Base-by-base conservation (phyloP, 2,113 vertebrate species). In the Malurus melanocephalus region DNA sequence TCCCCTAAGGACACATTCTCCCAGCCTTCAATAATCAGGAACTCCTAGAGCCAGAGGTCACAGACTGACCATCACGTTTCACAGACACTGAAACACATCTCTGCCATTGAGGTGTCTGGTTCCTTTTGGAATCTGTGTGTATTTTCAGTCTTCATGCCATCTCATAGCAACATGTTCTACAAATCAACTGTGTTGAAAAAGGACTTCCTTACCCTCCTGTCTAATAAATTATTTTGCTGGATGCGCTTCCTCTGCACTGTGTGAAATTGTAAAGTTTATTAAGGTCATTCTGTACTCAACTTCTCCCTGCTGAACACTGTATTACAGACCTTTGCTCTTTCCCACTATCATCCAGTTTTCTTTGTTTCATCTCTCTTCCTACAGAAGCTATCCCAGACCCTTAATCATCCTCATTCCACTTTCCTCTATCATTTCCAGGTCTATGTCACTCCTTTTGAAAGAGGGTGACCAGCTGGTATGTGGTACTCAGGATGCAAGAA, bases 131-230 rank as follows among this genome's bases (percentile, higher is more conserved):
- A 92, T 93, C 85, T 60, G 57, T 84, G 66, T 93, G 26, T 93
- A 52, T 89, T 94, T 94, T 94, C 89, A 87, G 89, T 66, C 81
- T 81, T 68, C 85, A 85, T 87, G 89, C 35, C 71, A 94, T 92
- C 91, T 92, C 46, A 0, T 92, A 94, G 94, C 91, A 95, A 93
- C 87, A 52, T 27, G 66, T 78, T 90, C 85, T 87, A 80, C 87
- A 90, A 92, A 92, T 84, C 74, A 87, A 28, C 53, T 45, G 57
- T 79, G 81, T 85, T 92, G 81, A 94, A 93, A 95, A 90, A 89
- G 71, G 49, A 75, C 62, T 94, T 93, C 91, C 91, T 90, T 83
- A 40, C 61, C 69, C 48, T 88, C 27, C 35, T n/a, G n/a, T 22
- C 35, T 60, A 84, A 92, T 60, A 90, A 86, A 79, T 84, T 87